Evolutionary conservation across 35 echinoderm and acorn worm genomes (phyloP), one percentile per base, ranked within the genome.

Genomic region (Strongylocentrotus purpuratus): DNA sequence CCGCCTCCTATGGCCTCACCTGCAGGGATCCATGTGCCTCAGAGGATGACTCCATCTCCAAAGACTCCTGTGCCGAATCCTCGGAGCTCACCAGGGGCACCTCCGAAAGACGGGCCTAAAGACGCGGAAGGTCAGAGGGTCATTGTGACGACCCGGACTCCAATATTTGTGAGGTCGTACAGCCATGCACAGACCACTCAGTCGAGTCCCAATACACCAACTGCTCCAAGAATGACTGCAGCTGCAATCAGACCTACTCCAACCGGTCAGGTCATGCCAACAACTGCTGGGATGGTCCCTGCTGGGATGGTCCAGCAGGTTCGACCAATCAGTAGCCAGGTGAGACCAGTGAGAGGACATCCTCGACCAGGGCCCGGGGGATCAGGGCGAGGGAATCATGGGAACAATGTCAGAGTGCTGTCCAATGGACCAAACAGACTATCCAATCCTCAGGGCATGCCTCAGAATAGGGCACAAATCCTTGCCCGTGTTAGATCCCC

Each of bases 131-230:
- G 94, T 46, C 96, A 96, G 46, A 94, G 86, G 22, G 86, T 96
- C 9, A 96, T 96, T 86, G 93, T 94, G 31, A 96, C 96, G 20
- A 96, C 96, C 50, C 46, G 93, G 94, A 96, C 96, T 78, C 94
- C 96, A 1, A 96, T 96, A 91, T 96, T 96, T 46, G 86, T 94
- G 41, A 94, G 96, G 18, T 96, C 96, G 17, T 50, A 96, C 86
- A 46, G 78, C 47, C 52, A 55, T 17, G 31, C 93, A 18, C 46
- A 50, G 48, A 93, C 91, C 15, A 89, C 91, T 33, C 91, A 93
- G 48, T 93, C 91, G 11, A 58, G 91, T 32, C 91, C 45, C 48
- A 93, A 58, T 58, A 33, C 32, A 31, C 91, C 91, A 33, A 46
- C 91, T 33, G 48, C 46, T 31, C 91, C 91, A 12, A 33, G 91